Evolutionary conservation across 2,888 invertebrate species (phyloP).

Genomic region (Colostygia pectinataria): DNA sequence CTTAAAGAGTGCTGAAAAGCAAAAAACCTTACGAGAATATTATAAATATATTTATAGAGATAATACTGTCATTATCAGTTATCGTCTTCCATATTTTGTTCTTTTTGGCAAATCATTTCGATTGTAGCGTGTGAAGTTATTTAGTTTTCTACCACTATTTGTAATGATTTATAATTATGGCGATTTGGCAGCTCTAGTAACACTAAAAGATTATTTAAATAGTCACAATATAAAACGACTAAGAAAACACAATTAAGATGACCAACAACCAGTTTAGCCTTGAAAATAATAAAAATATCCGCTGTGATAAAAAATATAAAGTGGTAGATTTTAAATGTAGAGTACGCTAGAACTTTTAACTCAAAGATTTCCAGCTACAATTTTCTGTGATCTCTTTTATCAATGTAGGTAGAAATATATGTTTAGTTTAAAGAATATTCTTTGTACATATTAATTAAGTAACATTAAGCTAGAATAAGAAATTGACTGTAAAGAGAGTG

Average conservation of each 20-base stretch:
- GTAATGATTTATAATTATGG: constrained; percentile 10
- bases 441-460: constrained; percentile 72
- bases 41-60: constrained; percentile 45
- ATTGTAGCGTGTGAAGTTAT: constrained; percentile 72
- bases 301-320: constrained; percentile 77
- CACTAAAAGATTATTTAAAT: constrained; percentile 19
- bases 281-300: constrained; percentile 67
- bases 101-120: constrained; percentile 71
- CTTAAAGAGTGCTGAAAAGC: constrained; percentile 53
- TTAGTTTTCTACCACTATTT: constrained; percentile 59
- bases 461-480: constrained; percentile 57
- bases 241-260: constrained; percentile 65
- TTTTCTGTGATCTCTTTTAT: constrained; percentile 84
- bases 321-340: constrained; percentile 72
- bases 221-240: constrained; percentile 12
- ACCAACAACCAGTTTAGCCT: constrained; percentile 62
- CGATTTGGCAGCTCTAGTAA: constrained; percentile 45
- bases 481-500: constrained; percentile 79
- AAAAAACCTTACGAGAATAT: constrained; percentile 47
- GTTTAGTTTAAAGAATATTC: constrained; percentile 68
- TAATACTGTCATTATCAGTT: constrained; percentile 47
- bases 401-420: constrained; percentile 77
- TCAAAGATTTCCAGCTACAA: constrained; percentile 83
- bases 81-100: constrained; percentile 77
- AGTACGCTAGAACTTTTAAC: constrained; percentile 74